phyloP scores from a whole-genome alignment of 1,140 invertebrate genomes.

The Temnothorax longispinosus region DNA sequence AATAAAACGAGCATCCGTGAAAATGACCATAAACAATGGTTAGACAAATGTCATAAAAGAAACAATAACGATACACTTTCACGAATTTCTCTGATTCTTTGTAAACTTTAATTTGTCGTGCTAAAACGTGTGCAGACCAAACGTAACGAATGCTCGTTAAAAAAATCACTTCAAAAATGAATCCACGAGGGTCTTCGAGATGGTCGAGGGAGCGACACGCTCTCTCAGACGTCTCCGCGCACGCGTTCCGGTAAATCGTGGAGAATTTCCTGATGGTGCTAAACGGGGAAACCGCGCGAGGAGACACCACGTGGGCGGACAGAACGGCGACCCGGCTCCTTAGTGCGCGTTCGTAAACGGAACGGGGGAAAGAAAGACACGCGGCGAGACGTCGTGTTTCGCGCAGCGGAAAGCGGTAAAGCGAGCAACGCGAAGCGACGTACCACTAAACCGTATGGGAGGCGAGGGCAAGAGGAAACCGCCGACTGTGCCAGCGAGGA shows the following conservation, averaged over 20 bases:
- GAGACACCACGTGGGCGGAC: constrained; percentile 76
- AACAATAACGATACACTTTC: neutral
- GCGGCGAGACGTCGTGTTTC: constrained; percentile 15
- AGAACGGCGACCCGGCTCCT: constrained; percentile 64
- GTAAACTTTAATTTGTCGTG: neutral
- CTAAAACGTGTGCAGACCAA: neutral
- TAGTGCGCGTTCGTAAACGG: constrained; percentile 70
- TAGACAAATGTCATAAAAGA: neutral
- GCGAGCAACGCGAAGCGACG: constrained; percentile 59
- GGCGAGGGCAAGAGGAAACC: neutral
- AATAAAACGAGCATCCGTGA: neutral
- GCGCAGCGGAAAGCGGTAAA: constrained; percentile 72
- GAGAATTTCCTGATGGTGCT: constrained; percentile 31
- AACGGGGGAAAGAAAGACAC: constrained; percentile 59
- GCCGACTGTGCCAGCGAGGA: neutral
- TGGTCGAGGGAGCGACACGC: neutral
- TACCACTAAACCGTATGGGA: constrained; percentile 10
- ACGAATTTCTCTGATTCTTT: neutral
- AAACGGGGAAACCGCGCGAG: constrained; percentile 20
- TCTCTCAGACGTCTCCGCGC: neutral
- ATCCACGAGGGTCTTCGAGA: neutral
- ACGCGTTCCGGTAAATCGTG: constrained; percentile 27
- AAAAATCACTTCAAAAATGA: neutral
- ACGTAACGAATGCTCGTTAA: neutral
- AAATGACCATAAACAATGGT: neutral